Conservation (phyloP, 2,113 vertebrate genomes). For the Sphaerodactylus townsendi region DNA sequence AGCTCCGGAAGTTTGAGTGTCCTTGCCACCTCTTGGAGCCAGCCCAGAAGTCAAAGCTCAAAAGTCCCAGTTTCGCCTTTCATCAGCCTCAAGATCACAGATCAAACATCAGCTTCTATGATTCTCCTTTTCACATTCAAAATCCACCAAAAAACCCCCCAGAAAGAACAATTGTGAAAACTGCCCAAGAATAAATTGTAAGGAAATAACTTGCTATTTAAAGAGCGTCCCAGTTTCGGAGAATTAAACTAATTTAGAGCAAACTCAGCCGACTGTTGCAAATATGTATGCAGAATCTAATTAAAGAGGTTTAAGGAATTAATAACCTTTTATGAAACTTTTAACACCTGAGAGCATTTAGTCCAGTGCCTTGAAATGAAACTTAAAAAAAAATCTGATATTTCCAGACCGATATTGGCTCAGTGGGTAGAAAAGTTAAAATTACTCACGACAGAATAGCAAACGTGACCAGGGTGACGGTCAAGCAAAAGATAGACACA, state of each 20-base stretch:
- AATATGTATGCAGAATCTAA: conserved; percentile 43
- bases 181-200: neutral
- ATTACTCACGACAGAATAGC: conserved; percentile 93
- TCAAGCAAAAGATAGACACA: conserved; percentile 90
- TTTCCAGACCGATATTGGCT: neutral
- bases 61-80: neutral
- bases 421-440: conserved; percentile 22
- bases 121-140: neutral
- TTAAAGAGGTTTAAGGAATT: conserved; percentile 50
- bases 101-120: no score
- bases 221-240: conserved; percentile 36
- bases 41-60: neutral
- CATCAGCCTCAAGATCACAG: neutral
- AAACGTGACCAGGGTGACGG: conserved; percentile 91
- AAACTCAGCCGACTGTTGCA: conserved; percentile 47
- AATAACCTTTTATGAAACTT: conserved; percentile 55
- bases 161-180: neutral
- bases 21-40: neutral
- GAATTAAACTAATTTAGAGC: conserved; percentile 46
- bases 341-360: conserved; percentile 23
- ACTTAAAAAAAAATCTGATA: neutral
- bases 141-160: neutral
- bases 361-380: neutral
- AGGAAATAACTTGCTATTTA: conserved; percentile 33
- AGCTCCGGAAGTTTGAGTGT: no score